These are phyloP conservation scores for Pterophyllum scalare DNA, from an alignment of 2,113 vertebrate genomes.

Conservation along the genomic window DNA sequence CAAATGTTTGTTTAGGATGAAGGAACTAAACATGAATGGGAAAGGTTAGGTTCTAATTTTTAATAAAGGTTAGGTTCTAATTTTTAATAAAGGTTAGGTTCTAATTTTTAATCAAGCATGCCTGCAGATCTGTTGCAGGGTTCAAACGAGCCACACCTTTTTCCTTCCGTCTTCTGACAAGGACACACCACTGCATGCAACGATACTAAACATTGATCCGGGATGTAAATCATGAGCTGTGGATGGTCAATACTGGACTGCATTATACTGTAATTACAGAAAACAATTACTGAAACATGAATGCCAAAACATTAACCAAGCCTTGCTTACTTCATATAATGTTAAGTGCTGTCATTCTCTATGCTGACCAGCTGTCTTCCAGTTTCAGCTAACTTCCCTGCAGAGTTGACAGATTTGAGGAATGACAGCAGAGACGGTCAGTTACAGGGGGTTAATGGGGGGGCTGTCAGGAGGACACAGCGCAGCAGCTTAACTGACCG, in stretches of 20 bases:
- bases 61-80: background rate
- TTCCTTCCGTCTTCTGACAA: background rate
- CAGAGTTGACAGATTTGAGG: background rate
- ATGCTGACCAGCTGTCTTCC: background rate
- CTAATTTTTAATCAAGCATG: background rate
- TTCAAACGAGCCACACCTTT: background rate
- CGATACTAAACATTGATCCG: background rate
- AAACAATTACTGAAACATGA: background rate
- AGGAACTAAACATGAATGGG: background rate
- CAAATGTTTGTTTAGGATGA: background rate
- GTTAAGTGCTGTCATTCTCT: background rate
- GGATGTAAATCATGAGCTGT: slow-evolving; percentile 10
- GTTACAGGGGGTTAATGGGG: slow-evolving; percentile 6
- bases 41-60: background rate
- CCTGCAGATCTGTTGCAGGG: background rate
- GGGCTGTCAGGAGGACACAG: background rate
- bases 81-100: background rate
- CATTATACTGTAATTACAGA: background rate
- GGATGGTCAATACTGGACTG: background rate
- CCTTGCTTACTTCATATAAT: background rate
- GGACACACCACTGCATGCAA: background rate
- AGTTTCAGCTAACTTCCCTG: background rate
- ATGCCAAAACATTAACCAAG: background rate
- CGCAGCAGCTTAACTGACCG: slow-evolving; percentile 30
- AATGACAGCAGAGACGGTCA: background rate